Conservation (phyloP, 2,888 invertebrate species). For the Tipula confusa region DNA sequence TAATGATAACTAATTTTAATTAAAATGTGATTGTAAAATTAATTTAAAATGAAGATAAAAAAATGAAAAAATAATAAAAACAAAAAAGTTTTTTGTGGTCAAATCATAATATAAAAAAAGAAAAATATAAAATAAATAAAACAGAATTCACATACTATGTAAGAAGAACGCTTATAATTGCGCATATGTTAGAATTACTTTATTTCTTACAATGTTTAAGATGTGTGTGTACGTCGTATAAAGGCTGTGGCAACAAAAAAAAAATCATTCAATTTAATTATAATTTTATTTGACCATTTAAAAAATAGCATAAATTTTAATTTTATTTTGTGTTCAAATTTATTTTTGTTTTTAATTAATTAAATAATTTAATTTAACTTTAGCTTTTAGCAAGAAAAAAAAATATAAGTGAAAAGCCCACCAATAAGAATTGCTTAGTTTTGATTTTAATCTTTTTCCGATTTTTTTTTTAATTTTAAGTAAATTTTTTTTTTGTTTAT, state of each 20-base stretch:
- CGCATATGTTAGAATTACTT: not conserved
- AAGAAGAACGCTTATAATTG: not conserved
- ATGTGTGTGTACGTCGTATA: not conserved
- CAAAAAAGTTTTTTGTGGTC: not conserved
- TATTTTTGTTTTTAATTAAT: not conserved
- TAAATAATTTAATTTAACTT: slow-evolving; percentile 20
- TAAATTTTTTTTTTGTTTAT: not conserved
- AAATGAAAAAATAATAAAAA: not conserved
- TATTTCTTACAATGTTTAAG: not conserved
- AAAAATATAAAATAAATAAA: not conserved
- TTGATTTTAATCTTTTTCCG: not conserved
- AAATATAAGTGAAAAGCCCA: slow-evolving; percentile 20
- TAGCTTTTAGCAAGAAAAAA: not conserved
- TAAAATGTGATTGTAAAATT: slow-evolving; percentile 20
- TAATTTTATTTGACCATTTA: slow-evolving; percentile 5
- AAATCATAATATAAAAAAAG: not conserved
- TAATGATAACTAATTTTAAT: slow-evolving; percentile 16
- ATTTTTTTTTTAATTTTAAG: slow-evolving; percentile 3
- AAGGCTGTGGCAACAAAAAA: not conserved
- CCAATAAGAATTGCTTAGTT: slow-evolving; percentile 20
- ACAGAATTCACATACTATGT: not conserved
- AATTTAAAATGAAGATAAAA: not conserved
- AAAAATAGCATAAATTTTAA: not conserved
- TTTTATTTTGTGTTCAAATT: slow-evolving; percentile 12
- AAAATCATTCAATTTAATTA: not conserved